Percentiles rank a stretch among this genome's conserved stretches.
phyloP scores from a whole-genome alignment of 2,888 invertebrate genomes.

The Strigamia transsilvanica region DNA sequence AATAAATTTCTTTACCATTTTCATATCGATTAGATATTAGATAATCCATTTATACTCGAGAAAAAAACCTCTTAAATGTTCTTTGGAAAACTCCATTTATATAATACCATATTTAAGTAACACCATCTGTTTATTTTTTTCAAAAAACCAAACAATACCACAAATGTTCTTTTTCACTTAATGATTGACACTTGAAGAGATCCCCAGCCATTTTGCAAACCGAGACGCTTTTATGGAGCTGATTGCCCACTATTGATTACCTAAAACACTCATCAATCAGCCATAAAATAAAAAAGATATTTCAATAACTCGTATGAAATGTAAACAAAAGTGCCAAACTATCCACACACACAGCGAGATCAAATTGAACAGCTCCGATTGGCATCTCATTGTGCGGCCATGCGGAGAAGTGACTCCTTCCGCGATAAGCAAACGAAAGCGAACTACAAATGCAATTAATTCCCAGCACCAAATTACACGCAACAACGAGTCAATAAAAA shows the following conservation, averaged over 20 bases:
- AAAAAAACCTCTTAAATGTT: too few relatives aligned
- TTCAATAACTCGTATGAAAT: neutral
- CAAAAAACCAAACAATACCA: neutral
- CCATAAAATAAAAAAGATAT: neutral
- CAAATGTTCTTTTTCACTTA: constrained; percentile 17
- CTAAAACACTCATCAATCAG: constrained; percentile 5
- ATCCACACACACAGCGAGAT: neutral
- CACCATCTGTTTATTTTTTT: neutral
- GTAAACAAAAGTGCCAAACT: constrained; percentile 14
- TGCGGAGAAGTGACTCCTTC: neutral
- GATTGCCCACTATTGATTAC: neutral
- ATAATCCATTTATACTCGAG: too few relatives aligned
- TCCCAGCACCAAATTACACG: neutral
- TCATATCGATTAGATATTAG: too few relatives aligned
- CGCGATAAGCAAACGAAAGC: neutral
- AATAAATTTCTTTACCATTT: too few relatives aligned
- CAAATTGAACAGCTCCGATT: neutral
- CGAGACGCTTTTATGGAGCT: neutral
- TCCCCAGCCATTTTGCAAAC: neutral
- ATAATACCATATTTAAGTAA: neutral
- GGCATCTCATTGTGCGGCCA: neutral
- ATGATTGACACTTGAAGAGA: constrained; percentile 5
- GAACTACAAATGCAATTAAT: constrained; percentile 10
- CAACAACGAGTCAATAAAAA: neutral
- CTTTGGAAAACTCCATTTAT: too few relatives aligned